A percentile compares a stretch with the other conserved stretches of the same genome.
phyloP scores from a whole-genome alignment of 2,888 invertebrate genomes.

The Troglohyphantes excavatus region DNA sequence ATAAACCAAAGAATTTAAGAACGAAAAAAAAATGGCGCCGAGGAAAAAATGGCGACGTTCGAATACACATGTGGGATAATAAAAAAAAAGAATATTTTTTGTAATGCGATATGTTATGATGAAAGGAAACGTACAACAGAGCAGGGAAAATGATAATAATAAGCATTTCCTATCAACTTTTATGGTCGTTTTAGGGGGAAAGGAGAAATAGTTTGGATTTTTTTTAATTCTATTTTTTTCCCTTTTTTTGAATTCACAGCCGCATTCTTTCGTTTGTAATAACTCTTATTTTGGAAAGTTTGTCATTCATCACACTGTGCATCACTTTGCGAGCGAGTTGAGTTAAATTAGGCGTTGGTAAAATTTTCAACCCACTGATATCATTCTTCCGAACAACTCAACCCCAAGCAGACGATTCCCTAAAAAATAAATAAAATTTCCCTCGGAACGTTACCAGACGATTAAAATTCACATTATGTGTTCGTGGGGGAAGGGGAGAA shows the following conservation, averaged over 20 bases:
- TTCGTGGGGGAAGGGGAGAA: constrained; percentile 30
- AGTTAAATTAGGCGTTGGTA: constrained; percentile 78
- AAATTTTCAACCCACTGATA: constrained; percentile 71
- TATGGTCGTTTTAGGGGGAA: constrained; percentile 67
- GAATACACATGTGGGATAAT: constrained; percentile 26
- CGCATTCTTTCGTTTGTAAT: constrained; percentile 71
- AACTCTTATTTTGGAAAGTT: constrained; percentile 70
- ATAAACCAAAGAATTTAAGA: constrained; percentile 29
- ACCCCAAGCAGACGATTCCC: constrained; percentile 52
- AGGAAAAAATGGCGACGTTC: constrained; percentile 47
- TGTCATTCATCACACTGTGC: constrained; percentile 65
- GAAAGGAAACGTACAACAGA: constrained; percentile 72
- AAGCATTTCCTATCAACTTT: constrained; percentile 78
- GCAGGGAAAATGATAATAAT: constrained; percentile 70
- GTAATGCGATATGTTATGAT: constrained; percentile 67
- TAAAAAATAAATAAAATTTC: constrained; percentile 40
- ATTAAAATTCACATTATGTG: constrained; percentile 76
- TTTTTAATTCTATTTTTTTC: constrained; percentile 33
- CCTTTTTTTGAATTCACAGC: constrained; percentile 20
- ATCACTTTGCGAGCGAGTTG: constrained; percentile 58
- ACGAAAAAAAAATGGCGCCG: not conserved
- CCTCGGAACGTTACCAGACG: constrained; percentile 70
- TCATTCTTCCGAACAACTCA: constrained; percentile 50
- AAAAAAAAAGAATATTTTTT: constrained; percentile 54
- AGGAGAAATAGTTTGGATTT: constrained; percentile 45